Conservation (phyloP, 2,113 vertebrate species). For the Zosterops lateralis region DNA sequence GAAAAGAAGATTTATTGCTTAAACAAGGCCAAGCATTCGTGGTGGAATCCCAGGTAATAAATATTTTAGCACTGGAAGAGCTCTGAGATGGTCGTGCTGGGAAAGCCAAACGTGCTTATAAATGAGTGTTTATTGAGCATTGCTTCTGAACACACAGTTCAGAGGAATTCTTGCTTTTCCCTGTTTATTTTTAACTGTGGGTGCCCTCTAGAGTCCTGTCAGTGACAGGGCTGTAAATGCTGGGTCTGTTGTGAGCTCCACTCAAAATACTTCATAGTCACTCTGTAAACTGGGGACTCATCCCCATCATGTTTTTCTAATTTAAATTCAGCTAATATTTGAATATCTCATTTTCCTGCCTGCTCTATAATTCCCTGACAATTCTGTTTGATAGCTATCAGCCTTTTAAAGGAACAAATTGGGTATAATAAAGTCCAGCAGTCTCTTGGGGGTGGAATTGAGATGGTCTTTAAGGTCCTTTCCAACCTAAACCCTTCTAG, state of each 20-base stretch:
- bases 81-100: neutral
- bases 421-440: neutral
- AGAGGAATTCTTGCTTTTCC: neutral
- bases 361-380: neutral
- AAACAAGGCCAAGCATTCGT: constrained; percentile 83
- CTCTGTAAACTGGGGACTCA: neutral
- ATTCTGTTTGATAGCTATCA: neutral
- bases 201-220: constrained; percentile 22
- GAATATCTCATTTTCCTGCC: neutral
- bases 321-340: neutral
- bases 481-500: neutral
- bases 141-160: rapidly evolving
- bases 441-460: neutral
- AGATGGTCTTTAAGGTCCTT: neutral
- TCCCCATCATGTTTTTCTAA: rapidly evolving
- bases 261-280: neutral
- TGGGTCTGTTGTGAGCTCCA: neutral
- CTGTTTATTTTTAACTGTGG: neutral
- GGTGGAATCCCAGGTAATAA: constrained; percentile 83
- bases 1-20: constrained; percentile 86
- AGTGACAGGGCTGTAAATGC: neutral
- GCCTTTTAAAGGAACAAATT: neutral
- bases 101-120: neutral
- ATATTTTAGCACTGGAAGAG: neutral
- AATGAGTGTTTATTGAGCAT: neutral